A percentile compares a stretch with the other conserved stretches of the same genome.
phyloP scores from a whole-genome alignment of 2,113 vertebrate species.

The Prionailurus viverrinus region DNA sequence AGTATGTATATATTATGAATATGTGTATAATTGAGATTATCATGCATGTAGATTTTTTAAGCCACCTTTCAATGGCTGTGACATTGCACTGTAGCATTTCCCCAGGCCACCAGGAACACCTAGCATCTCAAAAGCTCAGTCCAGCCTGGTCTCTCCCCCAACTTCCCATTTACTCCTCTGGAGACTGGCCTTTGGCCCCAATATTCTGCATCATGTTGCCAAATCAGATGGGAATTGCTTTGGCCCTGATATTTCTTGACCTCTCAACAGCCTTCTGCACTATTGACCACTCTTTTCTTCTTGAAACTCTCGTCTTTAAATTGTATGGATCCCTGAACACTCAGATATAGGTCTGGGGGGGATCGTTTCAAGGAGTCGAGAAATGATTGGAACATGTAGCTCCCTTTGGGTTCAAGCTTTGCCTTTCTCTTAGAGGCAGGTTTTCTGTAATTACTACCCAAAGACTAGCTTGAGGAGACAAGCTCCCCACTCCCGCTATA shows the following conservation, averaged over 20 bases:
- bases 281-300: not conserved
- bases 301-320: constrained; percentile 23
- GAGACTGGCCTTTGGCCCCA: not conserved
- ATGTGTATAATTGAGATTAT: not conserved
- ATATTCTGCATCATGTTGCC: not conserved
- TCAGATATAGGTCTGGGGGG: not conserved
- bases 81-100: not conserved
- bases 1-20: not conserved
- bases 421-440: not conserved
- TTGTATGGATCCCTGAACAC: not conserved
- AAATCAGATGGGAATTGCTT: not conserved
- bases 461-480: not conserved
- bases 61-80: not conserved
- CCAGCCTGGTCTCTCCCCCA: not conserved
- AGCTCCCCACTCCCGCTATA: not conserved
- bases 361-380: not conserved
- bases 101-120: rapidly evolving
- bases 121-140: not conserved
- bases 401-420: not conserved
- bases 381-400: not conserved
- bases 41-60: not conserved
- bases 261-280: not conserved
- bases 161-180: not conserved
- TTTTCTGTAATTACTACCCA: not conserved
- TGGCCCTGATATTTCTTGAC: not conserved